Conservation (phyloP, 2,888 invertebrate species). For the Caenorhabditis parvicauda region DNA sequence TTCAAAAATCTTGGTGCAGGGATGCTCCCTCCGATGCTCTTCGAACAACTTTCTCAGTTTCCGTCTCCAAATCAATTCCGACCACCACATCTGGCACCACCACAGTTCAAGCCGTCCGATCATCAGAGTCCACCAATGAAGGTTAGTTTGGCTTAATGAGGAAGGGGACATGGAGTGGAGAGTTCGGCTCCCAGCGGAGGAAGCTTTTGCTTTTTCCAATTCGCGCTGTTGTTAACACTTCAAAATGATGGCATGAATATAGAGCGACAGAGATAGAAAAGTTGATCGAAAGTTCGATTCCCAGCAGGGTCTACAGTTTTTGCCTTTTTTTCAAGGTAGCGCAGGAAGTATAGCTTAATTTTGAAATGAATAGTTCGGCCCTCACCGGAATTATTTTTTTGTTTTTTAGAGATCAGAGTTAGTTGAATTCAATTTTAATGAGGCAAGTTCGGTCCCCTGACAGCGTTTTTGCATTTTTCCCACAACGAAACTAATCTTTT, state of each 20-base stretch:
- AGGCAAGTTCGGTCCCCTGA: no score
- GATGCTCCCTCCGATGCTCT: conserved; percentile 15
- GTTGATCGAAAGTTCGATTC: no score
- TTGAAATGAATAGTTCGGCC: no score
- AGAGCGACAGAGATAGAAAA: no score
- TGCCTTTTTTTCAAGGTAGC: not conserved
- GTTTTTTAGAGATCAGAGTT: no score
- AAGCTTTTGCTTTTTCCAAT: conserved; percentile 4
- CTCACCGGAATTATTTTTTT: no score
- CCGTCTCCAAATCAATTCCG: conserved; percentile 11
- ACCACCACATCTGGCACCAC: conserved; percentile 24
- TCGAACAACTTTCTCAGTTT: conserved; percentile 19
- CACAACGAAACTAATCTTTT: no score
- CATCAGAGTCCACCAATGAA: conserved; percentile 60
- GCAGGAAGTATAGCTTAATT: not conserved
- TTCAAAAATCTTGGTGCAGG: conserved; percentile 10
- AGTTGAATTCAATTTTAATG: no score
- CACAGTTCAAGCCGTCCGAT: conserved; percentile 31
- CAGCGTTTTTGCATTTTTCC: no score
- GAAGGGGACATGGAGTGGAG: not conserved
- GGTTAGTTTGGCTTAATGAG: conserved; percentile 17
- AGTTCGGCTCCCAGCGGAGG: not conserved
- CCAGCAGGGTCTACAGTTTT: no score
- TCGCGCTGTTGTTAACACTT: no score
- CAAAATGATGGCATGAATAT: no score